Base-by-base conservation (phyloP, 2,797 vertebrate genomes). In the Percopsis omiscomaycus region DNA sequence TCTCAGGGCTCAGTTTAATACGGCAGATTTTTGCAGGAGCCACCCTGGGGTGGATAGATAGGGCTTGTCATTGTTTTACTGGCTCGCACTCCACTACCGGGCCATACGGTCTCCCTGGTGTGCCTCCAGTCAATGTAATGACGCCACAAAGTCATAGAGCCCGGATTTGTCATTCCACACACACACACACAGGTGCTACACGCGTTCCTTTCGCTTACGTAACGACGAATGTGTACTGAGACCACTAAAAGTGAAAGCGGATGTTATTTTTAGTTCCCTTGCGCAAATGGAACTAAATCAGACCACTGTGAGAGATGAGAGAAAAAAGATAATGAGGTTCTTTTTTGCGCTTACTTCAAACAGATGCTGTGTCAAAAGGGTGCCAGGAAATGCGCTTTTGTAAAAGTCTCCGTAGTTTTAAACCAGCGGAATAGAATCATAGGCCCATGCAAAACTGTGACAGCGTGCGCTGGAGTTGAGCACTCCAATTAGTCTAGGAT, bases 11-110 rank as follows among this genome's bases (percentile, higher is more conserved):
- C 80, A 84, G 80, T 89, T 89, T 88, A 89, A 87, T 89, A 84
- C 77, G 63, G 55, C 60, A 83, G 84, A 84, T 79, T 84, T 84
- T 1, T 68, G 60, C 37, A 69, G 78, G 69, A 90, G 84, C 85
- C 85, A 86, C 88, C 87, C 84, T 79, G 85, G 82, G 85, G 83
- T 81, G 83, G 85, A 83, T 79, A 88, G 88, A 89, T 91, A 85
- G 87, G 77, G 71, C 85, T 85, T 85, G 86, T 85, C 86, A 85
- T 88, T 88, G 86, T 88, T 89, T 88, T 82, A 87, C 80, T 61
- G 83, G 84, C 82, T 88, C 82, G 77, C 63, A 69, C 81, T 81
- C 73, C 69, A 78, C 78, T 59, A 79, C 74, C 69, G 59, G 77
- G 75, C 79, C 68, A 65, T 65, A 72, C 62, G 61, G 68, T 56